Conservation (phyloP, 2,888 invertebrate genomes). For the Caenorhabditis sulstoni region DNA sequence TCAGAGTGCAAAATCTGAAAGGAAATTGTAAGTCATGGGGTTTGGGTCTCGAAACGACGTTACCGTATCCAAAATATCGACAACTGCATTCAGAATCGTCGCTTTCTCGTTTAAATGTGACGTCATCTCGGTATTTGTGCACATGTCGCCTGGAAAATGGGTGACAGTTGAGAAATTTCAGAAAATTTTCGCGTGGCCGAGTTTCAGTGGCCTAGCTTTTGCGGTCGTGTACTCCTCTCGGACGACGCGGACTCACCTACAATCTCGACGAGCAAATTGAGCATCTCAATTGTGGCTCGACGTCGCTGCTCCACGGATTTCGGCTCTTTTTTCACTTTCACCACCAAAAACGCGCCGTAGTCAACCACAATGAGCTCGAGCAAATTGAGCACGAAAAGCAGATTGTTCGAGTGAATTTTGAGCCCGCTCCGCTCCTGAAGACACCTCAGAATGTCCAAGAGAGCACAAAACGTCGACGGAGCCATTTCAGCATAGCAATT, state of each 20-base stretch:
- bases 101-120: constrained; percentile 41
- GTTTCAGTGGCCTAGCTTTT: neutral
- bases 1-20: constrained; percentile 44
- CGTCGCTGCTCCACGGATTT: constrained; percentile 24
- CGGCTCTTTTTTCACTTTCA: constrained; percentile 19
- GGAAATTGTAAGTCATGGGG: neutral
- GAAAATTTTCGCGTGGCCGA: neutral
- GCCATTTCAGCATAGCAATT: constrained; percentile 58
- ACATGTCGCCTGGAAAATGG: constrained; percentile 40
- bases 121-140: constrained; percentile 40
- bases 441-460: constrained; percentile 21
- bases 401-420: constrained; percentile 46
- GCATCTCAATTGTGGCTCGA: constrained; percentile 23
- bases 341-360: constrained; percentile 27
- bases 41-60: neutral
- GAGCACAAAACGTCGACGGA: constrained; percentile 9
- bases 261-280: constrained; percentile 37
- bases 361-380: constrained; percentile 42
- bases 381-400: constrained; percentile 44
- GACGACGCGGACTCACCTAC: constrained; percentile 24
- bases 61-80: constrained; percentile 51
- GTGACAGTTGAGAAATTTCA: neutral
- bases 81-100: neutral
- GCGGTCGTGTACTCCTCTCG: no score
- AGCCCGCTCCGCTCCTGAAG: constrained; percentile 13